phyloP scores from a whole-genome alignment of 2,113 vertebrate genomes.

The Ochotona princeps region DNA sequence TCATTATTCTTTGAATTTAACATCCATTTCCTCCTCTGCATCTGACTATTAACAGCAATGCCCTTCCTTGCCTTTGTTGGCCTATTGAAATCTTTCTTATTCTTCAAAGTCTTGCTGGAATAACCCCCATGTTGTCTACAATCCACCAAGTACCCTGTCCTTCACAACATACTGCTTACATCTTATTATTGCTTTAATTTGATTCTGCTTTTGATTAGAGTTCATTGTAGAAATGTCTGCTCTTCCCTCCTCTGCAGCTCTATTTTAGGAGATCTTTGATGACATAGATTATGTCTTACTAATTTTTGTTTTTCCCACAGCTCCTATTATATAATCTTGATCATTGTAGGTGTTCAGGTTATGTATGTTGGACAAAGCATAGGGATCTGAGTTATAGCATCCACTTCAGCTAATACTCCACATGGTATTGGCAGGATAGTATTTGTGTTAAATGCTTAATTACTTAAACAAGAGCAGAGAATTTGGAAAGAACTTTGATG shows the following conservation, averaged over 20 bases:
- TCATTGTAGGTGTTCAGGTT: background rate
- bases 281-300: background rate
- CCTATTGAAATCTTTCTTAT: background rate
- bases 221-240: background rate
- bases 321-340: background rate
- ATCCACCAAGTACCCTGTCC: background rate
- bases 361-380: background rate
- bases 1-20: constrained; percentile 28
- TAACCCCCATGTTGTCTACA: background rate
- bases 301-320: background rate
- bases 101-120: background rate
- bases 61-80: background rate
- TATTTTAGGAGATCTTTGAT: background rate
- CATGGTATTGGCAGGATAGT: background rate
- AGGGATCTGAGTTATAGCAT: background rate
- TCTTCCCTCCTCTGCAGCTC: background rate
- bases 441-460: background rate
- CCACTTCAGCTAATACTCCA: background rate
- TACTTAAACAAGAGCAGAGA: background rate
- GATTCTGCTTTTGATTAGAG: constrained; percentile 31
- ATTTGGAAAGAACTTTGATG: background rate
- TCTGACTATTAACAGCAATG: background rate
- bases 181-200: constrained; percentile 12
- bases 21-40: background rate
- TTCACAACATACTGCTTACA: background rate